These are phyloP conservation scores for Tenebrosternarchus preto DNA, from an alignment of 2,113 vertebrate genomes.

Conservation along the genomic window DNA sequence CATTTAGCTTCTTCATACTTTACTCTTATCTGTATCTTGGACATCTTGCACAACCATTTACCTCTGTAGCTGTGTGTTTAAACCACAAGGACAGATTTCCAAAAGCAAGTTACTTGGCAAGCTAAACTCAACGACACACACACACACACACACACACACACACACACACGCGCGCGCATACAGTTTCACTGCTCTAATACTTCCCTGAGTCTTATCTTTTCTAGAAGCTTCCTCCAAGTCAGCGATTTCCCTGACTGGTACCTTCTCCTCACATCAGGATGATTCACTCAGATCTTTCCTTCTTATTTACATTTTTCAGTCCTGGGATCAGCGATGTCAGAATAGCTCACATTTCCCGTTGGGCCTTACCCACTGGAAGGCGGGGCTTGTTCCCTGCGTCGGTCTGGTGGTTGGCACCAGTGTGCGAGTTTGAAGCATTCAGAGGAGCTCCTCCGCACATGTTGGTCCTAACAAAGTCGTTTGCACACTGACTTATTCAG, in stretches of 20 bases:
- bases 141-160: not conserved
- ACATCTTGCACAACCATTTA: not conserved
- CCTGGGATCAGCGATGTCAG: slow-evolving; percentile 1
- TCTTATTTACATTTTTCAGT: not conserved
- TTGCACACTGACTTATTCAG: slow-evolving; percentile 3
- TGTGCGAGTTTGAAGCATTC: not conserved
- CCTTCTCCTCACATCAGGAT: not conserved
- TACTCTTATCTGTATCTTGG: not conserved
- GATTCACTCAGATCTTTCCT: not conserved
- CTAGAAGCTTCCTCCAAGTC: not conserved
- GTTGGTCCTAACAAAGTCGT: slow-evolving; percentile 20
- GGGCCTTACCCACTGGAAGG: not conserved
- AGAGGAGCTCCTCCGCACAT: not conserved
- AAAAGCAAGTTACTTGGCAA: too few relatives aligned
- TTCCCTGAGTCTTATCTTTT: not conserved
- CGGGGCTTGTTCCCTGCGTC: not conserved
- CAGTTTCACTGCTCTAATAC: not conserved
- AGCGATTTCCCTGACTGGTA: slow-evolving; percentile 23
- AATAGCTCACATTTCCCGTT: slow-evolving; percentile 22
- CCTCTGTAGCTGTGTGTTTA: not conserved
- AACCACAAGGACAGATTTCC: not conserved
- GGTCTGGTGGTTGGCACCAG: not conserved
- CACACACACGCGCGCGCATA: not conserved
- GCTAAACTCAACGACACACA: not conserved
- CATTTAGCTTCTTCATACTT: not conserved